A percentile compares a stretch with the other conserved stretches of the same genome.
Conservation (phyloP, 2,888 invertebrate species). For the Andricus quercusramuli region DNA sequence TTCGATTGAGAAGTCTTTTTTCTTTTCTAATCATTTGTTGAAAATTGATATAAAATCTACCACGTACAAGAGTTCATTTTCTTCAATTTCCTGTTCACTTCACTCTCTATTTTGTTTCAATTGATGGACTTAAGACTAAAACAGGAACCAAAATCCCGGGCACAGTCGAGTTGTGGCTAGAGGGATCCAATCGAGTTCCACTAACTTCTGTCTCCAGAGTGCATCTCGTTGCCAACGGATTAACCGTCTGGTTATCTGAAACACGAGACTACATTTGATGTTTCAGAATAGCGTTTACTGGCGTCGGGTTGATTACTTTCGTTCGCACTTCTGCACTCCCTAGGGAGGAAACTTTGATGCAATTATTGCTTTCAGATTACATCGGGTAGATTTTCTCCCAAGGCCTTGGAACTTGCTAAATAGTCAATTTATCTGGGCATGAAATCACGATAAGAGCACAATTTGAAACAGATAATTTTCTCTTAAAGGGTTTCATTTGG, state of each 20-base stretch:
- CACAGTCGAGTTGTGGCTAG: background rate
- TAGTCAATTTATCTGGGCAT: background rate
- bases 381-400: constrained; percentile 2
- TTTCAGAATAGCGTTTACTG: background rate
- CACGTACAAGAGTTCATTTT: background rate
- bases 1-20: background rate
- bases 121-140: background rate
- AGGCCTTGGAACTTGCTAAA: background rate
- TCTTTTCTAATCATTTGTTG: background rate
- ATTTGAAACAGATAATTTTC: background rate
- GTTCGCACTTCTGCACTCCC: background rate
- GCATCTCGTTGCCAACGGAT: background rate
- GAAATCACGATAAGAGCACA: too few relatives aligned
- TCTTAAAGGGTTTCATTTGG: background rate
- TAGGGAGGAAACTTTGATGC: constrained; percentile 3
- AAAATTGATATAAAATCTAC: background rate
- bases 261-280: background rate
- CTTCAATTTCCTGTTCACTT: background rate
- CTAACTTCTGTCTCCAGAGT: constrained; percentile 8
- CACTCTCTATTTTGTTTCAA: too few relatives aligned
- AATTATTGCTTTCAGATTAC: constrained; percentile 33
- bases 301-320: background rate
- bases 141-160: background rate
- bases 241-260: constrained; percentile 1
- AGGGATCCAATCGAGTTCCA: background rate